Evolutionary conservation across 2,888 invertebrate species (phyloP).

Genomic region (Metacarcinus magister): DNA sequence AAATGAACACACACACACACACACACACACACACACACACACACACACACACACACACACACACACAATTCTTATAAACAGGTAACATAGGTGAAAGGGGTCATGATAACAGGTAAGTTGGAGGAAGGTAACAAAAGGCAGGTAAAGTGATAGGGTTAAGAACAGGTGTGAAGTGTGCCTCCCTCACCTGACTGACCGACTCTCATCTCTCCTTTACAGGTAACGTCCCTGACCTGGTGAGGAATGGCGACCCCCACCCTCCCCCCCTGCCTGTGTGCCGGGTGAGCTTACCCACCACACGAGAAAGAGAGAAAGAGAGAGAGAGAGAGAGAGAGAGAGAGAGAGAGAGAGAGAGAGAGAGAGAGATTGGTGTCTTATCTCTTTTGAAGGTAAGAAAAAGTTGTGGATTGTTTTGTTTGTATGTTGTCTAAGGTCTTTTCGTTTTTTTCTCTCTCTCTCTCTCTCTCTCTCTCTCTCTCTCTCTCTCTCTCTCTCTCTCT

Average conservation of each 20-base stretch:
- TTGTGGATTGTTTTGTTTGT: background rate
- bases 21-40: background rate
- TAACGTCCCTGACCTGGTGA: conserved; percentile 2
- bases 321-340: conserved; percentile 10
- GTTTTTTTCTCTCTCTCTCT: background rate
- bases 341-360: background rate
- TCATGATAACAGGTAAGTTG: background rate
- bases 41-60: background rate
- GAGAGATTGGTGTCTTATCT: background rate
- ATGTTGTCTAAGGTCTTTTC: background rate
- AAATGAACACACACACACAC: too few species aligned
- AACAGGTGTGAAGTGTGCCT: background rate
- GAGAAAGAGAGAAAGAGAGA: background rate
- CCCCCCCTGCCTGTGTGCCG: background rate
- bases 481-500: too few species aligned
- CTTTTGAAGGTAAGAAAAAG: background rate
- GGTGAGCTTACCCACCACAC: background rate
- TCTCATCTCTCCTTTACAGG: conserved; percentile 27
- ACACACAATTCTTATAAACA: background rate
- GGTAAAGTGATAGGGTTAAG: background rate
- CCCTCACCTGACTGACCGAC: conserved; percentile 9
- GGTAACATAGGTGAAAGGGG: too few species aligned
- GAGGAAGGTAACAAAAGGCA: background rate
- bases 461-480: background rate
- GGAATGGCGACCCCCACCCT: background rate